Evolutionary conservation across 1,140 invertebrate genomes (phyloP).

Genomic region (Calosoma granatense): DNA sequence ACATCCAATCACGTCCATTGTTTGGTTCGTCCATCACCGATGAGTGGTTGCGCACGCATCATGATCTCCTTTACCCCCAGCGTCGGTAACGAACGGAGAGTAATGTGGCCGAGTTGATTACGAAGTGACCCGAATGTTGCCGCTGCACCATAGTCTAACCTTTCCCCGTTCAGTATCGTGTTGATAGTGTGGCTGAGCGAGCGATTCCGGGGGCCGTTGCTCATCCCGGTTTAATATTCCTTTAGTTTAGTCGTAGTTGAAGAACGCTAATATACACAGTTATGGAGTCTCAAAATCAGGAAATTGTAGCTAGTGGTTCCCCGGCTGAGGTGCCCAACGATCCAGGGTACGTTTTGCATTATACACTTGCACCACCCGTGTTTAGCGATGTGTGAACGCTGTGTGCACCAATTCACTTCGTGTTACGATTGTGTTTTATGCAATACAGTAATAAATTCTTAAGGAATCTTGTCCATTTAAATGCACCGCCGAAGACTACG

Average conservation of each 20-base stretch:
- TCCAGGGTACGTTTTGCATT: conserved; percentile 60
- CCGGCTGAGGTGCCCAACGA: conserved; percentile 80
- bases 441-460: too few relatives aligned
- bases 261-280: conserved; percentile 22
- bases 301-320: conserved; percentile 60
- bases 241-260: conserved; percentile 53
- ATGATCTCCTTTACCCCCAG: conserved; percentile 16
- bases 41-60: conserved; percentile 30
- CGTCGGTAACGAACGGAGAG: conserved; percentile 15
- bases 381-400: background rate
- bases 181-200: conserved; percentile 57
- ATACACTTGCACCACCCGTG: background rate
- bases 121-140: conserved; percentile 29
- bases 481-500: too few relatives aligned
- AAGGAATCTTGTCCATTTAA: too few relatives aligned
- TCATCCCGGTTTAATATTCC: conserved; percentile 46
- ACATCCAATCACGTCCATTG: conserved; percentile 35
- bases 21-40: conserved; percentile 26
- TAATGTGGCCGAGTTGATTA: conserved; percentile 29
- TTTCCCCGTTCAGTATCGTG: conserved; percentile 51
- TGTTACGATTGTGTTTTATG: background rate
- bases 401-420: background rate
- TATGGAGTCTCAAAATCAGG: conserved; percentile 64
- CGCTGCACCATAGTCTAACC: conserved; percentile 35
- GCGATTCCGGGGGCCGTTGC: conserved; percentile 50